Evolutionary conservation across 2,797 vertebrate genomes (phyloP), one percentile per base, ranked within the genome.

Genomic region (Phrynocephalus guinanensis): DNA sequence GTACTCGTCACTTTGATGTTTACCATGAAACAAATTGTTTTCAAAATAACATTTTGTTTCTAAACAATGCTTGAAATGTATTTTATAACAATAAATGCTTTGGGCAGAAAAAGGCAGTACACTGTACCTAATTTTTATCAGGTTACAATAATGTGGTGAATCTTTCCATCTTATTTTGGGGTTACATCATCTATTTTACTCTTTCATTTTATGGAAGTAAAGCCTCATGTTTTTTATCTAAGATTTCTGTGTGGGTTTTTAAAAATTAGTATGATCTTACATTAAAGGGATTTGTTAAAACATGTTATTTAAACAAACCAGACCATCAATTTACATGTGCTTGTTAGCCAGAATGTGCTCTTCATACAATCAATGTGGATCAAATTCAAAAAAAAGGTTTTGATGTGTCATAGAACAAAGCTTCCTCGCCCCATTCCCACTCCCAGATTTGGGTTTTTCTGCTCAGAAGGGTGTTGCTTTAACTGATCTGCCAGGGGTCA

Each of bases 281-380:
- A 10, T 66, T 67, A 85, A 81, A 71, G 52, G 90, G 83, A 75
- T 66, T 48, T 9, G 48, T 78, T 78, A 50, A 71, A 93, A 79
- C 44, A 88, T 82, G 87, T 44, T 0, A 80, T 33, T 48, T 33
- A 90, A 2, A 79, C 10, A 86, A 89, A 79, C 66, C 0, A 0
- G 13, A 18, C 66, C 0, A 84, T 11, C 50, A 90, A 88, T 87
- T 87, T 79, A 86, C 63, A 77, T 63, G 60, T 63, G 60, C 60
- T 16, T 63, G 13, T 63, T 63, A 63, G 18, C 60, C 60, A 63
- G 18, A 63, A 63, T 63, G 20, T 63, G 60, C 60, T 63, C 5
- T 18, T 63, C 18, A 63, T 18, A 63, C 86, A 72, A 89, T 72
- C 44, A 78, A 92, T 73, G 33, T 33, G 71, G 70, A 18, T 6